Conservation (phyloP, 35 echinoderm and acorn worm genomes). For the Heliocidaris erythrogramma region DNA sequence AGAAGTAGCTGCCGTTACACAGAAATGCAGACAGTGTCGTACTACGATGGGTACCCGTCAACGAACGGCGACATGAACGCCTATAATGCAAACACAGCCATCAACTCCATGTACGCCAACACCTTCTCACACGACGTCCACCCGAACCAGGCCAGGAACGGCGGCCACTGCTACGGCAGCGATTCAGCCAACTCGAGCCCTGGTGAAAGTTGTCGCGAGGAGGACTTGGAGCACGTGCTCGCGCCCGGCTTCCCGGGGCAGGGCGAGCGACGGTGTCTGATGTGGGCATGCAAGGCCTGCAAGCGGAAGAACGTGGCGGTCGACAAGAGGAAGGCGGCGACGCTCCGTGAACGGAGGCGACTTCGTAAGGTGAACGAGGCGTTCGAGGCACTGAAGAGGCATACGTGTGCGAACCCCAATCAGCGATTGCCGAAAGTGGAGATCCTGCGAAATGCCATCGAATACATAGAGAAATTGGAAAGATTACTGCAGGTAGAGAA, state of each 20-base stretch:
- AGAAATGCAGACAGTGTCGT: constrained; percentile 83
- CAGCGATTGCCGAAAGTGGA: constrained; percentile 95
- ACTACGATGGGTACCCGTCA: constrained; percentile 75
- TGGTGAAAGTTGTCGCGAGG: constrained; percentile 76
- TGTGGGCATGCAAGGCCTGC: constrained; percentile 99
- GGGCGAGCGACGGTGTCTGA: constrained; percentile 84
- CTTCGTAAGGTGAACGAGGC: constrained; percentile 96
- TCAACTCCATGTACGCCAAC: constrained; percentile 64
- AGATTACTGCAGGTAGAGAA: constrained; percentile 94
- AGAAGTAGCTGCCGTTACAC: constrained; percentile 94
- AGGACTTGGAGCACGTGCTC: constrained; percentile 94
- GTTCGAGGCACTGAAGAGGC: constrained; percentile 92
- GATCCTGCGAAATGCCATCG: constrained; percentile 95
- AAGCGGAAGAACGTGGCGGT: constrained; percentile 94
- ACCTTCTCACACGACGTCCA: constrained; percentile 71
- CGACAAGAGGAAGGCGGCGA: constrained; percentile 98
- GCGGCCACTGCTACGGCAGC: constrained; percentile 77
- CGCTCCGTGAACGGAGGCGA: constrained; percentile 84
- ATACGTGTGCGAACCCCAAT: constrained; percentile 89
- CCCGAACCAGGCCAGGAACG: constrained; percentile 38
- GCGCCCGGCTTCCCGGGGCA: constrained; percentile 93
- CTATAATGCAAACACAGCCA: constrained; percentile 68
- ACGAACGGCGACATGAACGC: constrained; percentile 74
- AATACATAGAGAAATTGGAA: constrained; percentile 98
- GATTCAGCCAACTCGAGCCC: constrained; percentile 60